Conservation (phyloP, 2,888 invertebrate species). For the Malacosoma neustria region DNA sequence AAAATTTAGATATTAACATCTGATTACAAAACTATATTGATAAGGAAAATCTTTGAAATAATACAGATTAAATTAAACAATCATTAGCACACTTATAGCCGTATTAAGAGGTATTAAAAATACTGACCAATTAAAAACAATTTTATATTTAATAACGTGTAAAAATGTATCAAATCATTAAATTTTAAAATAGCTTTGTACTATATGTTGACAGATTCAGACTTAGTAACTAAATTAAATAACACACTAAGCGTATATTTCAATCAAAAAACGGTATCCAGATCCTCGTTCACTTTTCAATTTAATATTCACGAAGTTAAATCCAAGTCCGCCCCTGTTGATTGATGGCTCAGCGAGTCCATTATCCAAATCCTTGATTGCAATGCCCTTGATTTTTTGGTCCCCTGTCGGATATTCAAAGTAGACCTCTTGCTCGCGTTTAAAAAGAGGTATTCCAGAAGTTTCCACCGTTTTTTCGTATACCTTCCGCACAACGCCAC, state of each 20-base stretch:
- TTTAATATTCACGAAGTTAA: conserved; percentile 49
- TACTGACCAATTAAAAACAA: no score
- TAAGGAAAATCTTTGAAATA: no score
- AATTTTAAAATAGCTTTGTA: no score
- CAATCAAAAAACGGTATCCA: conserved; percentile 45
- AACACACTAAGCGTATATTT: conserved; percentile 63
- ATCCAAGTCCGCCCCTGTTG: conserved; percentile 52
- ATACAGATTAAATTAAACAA: no score
- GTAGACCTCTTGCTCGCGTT: conserved; percentile 37
- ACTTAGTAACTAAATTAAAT: no score
- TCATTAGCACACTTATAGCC: no score
- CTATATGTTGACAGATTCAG: no score
- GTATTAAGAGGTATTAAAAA: no score
- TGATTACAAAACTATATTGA: no score
- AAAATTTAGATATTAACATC: no score
- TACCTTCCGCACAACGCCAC: conserved; percentile 36
- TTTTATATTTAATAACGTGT: no score
- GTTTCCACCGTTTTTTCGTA: conserved; percentile 33
- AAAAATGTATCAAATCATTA: no score
- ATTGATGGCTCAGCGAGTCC: conserved; percentile 51
- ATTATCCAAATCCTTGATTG: conserved; percentile 55
- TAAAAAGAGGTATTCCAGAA: conserved; percentile 33
- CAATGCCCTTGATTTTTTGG: conserved; percentile 56
- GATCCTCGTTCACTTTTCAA: conserved; percentile 58
- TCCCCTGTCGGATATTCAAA: conserved; percentile 41